These are phyloP conservation scores for Cantharis flavilabris DNA, from an alignment of 2,888 invertebrate species.

Conservation along the genomic window DNA sequence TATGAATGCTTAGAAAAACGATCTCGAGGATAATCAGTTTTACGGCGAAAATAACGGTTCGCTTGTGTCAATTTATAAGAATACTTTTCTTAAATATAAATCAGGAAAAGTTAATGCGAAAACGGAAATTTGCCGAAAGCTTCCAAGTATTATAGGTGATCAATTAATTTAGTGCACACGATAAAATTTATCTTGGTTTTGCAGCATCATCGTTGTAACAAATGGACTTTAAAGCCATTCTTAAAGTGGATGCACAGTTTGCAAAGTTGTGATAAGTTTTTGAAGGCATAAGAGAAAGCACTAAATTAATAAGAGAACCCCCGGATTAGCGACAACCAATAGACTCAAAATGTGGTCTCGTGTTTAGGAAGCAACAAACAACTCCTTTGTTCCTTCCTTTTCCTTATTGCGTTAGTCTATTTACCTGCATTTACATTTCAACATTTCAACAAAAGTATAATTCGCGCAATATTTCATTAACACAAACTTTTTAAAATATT, in stretches of 20 bases:
- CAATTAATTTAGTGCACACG: constrained; percentile 32
- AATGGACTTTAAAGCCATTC: constrained; percentile 31
- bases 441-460: background rate
- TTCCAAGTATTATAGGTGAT: constrained; percentile 22
- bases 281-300: constrained; percentile 6
- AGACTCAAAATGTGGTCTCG: constrained; percentile 6
- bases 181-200: constrained; percentile 30
- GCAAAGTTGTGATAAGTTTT: constrained; percentile 24
- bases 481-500: background rate
- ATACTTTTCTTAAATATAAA: constrained; percentile 21
- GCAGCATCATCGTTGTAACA: constrained; percentile 29
- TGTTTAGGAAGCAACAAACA: constrained; percentile 16
- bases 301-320: constrained; percentile 12
- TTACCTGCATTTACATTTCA: background rate
- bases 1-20: background rate
- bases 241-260: constrained; percentile 30
- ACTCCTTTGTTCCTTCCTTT: constrained; percentile 6
- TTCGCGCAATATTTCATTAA: background rate
- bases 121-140: constrained; percentile 26
- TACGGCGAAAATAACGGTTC: background rate
- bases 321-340: constrained; percentile 21
- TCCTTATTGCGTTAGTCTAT: background rate
- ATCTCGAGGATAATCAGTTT: background rate
- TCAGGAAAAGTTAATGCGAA: constrained; percentile 25
- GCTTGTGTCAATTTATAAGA: constrained; percentile 3